A percentile compares a stretch with the other conserved stretches of the same genome.
Evolutionary conservation across 1,140 invertebrate species (phyloP).

Genomic region (Panagrolaimus sp.): DNA sequence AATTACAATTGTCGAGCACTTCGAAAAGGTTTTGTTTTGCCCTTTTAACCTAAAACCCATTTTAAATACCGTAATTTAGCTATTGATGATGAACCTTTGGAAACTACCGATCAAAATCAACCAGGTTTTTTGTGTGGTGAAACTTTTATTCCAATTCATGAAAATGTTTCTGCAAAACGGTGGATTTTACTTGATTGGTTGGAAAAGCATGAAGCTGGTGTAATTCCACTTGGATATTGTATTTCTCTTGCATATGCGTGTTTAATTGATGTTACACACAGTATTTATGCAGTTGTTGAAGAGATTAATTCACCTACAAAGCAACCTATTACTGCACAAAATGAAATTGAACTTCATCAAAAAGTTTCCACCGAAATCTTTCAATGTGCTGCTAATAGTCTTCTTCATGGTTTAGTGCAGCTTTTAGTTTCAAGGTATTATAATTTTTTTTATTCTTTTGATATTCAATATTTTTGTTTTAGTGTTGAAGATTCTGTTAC

Average conservation of each 20-base stretch:
- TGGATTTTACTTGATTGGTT: slow-evolving; percentile 73
- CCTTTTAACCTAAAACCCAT: too few species aligned
- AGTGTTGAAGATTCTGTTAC: slow-evolving; percentile 82
- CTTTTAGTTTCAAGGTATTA: slow-evolving; percentile 80
- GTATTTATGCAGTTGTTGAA: slow-evolving; percentile 50
- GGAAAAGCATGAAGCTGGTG: slow-evolving; percentile 85
- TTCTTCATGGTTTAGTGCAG: slow-evolving; percentile 81
- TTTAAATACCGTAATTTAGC: not conserved
- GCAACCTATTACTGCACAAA: slow-evolving; percentile 20
- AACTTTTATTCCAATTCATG: slow-evolving; percentile 41
- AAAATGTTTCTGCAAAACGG: slow-evolving; percentile 43
- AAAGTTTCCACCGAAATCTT: slow-evolving; percentile 70
- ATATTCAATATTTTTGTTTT: slow-evolving; percentile 25
- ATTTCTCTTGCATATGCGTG: slow-evolving; percentile 87
- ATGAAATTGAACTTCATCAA: slow-evolving; percentile 61
- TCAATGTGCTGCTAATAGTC: slow-evolving; percentile 87
- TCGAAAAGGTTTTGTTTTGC: slow-evolving; percentile 25
- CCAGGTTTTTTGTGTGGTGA: slow-evolving; percentile 39
- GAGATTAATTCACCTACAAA: slow-evolving; percentile 25
- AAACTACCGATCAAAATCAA: slow-evolving; percentile 17
- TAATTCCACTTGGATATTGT: slow-evolving; percentile 86
- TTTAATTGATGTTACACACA: slow-evolving; percentile 72
- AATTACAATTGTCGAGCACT: slow-evolving; percentile 62
- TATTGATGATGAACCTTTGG: slow-evolving; percentile 1
- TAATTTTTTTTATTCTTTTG: slow-evolving; percentile 16